A percentile compares a stretch with the other conserved stretches of the same genome.
phyloP scores from a whole-genome alignment of 2,113 vertebrate genomes.

The Thalassoma bifasciatum region DNA sequence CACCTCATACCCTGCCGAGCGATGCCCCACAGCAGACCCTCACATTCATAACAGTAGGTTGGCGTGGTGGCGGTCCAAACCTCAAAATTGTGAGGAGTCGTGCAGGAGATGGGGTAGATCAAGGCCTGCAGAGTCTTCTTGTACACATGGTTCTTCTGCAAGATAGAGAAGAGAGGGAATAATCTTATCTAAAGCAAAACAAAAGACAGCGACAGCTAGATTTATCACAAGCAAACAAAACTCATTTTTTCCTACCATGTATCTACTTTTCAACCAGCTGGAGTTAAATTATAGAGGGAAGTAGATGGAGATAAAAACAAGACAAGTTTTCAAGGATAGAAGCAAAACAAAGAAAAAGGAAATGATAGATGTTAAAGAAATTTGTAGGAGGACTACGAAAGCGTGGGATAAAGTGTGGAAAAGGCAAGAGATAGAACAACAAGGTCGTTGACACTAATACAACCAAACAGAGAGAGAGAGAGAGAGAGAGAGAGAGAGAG shows the following conservation, averaged over 20 bases:
- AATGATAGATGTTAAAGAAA: background rate
- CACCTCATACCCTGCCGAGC: slow-evolving; percentile 98
- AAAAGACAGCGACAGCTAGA: too few relatives aligned
- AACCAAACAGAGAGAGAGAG: background rate
- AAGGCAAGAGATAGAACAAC: background rate
- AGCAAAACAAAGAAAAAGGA: background rate
- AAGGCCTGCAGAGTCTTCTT: slow-evolving; percentile 97
- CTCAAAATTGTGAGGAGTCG: slow-evolving; percentile 96
- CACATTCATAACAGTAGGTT: slow-evolving; percentile 98
- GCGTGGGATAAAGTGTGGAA: background rate
- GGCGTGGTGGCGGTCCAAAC: slow-evolving; percentile 97
- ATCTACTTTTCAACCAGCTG: too few relatives aligned
- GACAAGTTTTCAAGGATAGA: background rate
- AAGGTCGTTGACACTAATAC: background rate
- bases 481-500: background rate
- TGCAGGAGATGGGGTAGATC: slow-evolving; percentile 99
- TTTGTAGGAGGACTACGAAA: background rate
- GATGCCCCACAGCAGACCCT: slow-evolving; percentile 97
- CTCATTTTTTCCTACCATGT: too few relatives aligned
- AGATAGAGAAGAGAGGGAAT: background rate
- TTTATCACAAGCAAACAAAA: too few relatives aligned
- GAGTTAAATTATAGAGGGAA: background rate
- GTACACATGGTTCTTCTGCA: slow-evolving; percentile 95
- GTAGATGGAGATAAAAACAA: background rate
- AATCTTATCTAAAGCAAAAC: too few relatives aligned